Evolutionary conservation across 2,797 vertebrate species (phyloP).

Genomic region (Hydrolagus colliei): DNA sequence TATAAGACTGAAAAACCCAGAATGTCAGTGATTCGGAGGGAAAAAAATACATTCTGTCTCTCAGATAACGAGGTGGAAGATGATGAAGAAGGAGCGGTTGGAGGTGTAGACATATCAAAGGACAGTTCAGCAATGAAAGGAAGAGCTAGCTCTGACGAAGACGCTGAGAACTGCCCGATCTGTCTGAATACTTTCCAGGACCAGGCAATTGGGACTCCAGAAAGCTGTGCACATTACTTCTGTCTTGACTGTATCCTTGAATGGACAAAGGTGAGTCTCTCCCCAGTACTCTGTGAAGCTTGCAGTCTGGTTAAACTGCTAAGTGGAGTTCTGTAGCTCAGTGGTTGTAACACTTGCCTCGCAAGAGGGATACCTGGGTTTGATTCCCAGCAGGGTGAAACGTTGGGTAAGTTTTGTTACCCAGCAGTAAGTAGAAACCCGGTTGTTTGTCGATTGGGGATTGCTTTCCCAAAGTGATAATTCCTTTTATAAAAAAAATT

Average conservation of each 20-base stretch:
- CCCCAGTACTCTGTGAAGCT: background rate
- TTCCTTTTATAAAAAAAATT: too few species aligned
- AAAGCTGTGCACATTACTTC: conserved; percentile 89
- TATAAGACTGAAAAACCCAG: background rate
- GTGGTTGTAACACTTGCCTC: too few species aligned
- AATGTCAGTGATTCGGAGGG: background rate
- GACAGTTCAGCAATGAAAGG: conserved; percentile 29
- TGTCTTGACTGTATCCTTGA: conserved; percentile 92
- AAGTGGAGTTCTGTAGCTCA: too few species aligned
- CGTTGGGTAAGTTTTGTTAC: too few species aligned
- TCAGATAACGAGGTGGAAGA: conserved; percentile 42
- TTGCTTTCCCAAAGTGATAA: too few species aligned
- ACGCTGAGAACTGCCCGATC: conserved; percentile 84
- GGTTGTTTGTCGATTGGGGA: too few species aligned
- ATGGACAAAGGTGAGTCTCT: conserved; percentile 80
- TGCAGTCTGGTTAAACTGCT: background rate
- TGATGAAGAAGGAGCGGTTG: conserved; percentile 42
- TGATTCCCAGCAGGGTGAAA: too few species aligned
- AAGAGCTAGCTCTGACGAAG: conserved; percentile 74
- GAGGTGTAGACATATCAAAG: conserved; percentile 26
- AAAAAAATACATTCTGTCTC: background rate
- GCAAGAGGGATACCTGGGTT: too few species aligned
- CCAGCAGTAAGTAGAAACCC: too few species aligned
- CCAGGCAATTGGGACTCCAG: conserved; percentile 88
- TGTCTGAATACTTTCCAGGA: conserved; percentile 84